A percentile compares a stretch with the other conserved stretches of the same genome.
phyloP scores from a whole-genome alignment of 23 tunicate genomes.

The Halocynthia roretzi region DNA sequence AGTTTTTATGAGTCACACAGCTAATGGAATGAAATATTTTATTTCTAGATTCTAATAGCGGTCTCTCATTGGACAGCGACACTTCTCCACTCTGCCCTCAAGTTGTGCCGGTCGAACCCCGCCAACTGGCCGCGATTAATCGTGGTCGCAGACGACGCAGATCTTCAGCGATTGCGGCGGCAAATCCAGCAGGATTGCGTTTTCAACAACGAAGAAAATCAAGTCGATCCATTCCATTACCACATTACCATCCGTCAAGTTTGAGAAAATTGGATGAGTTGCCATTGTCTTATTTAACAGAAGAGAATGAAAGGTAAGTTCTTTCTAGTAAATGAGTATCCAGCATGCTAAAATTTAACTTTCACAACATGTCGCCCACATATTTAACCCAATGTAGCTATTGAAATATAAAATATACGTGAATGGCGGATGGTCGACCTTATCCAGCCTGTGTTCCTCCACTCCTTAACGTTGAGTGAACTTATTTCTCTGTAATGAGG shows the following conservation, averaged over 20 bases:
- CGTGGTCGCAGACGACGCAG: constrained; percentile 43
- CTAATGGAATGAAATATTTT: no score
- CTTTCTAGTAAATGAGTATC: neutral
- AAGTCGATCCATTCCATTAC: constrained; percentile 44
- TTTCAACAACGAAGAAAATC: constrained; percentile 38
- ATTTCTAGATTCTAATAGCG: neutral
- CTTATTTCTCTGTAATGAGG: no score
- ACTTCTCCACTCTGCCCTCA: constrained; percentile 22
- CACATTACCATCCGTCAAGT: constrained; percentile 85
- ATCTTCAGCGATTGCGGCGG: constrained; percentile 25
- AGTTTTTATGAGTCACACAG: no score
- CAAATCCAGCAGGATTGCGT: constrained; percentile 28
- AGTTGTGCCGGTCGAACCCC: constrained; percentile 16
- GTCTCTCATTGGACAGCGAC: constrained; percentile 22
- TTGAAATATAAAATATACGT: no score
- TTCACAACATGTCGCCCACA: no score
- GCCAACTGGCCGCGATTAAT: constrained; percentile 16
- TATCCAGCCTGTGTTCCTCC: no score
- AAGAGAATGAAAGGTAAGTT: constrained; percentile 63
- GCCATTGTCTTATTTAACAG: constrained; percentile 62
- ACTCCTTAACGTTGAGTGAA: no score
- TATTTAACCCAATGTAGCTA: no score
- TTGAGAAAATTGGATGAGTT: constrained; percentile 38
- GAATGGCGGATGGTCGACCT: no score
- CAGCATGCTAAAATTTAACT: no score